Evolutionary conservation across 1,140 invertebrate genomes (phyloP), one percentile per base, ranked within the genome.

Genomic region (Brachionus sp.): DNA sequence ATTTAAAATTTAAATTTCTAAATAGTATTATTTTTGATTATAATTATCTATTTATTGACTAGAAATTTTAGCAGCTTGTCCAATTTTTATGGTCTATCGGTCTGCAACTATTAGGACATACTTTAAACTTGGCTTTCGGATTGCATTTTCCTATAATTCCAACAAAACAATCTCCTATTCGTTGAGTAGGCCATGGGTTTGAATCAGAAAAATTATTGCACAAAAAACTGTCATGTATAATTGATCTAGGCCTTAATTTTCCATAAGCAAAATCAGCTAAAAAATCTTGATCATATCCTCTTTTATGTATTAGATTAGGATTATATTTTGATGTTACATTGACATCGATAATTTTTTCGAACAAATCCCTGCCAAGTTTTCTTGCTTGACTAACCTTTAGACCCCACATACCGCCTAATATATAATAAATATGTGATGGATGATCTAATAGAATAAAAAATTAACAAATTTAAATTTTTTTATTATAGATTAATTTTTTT

Each of bases 321-420:
- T 64, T 37, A 29, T 82, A 82, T 50, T 25, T 50, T 5, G n/a
- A 7, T 44, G 29, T 57, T 6, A 64, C 29, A 50, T 82, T 25
- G 5, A 3, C 2, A 13, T 42, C 16, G 12, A 68, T 57, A 29
- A 82, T 50, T 25, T 37, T 29, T 3, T 42, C 29, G 13, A 16
- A 82, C 16, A 82, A 64, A 23, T 82, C 33, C 1, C 37, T 68
- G 3, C 16, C 25, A 13, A 82, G 1, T 42, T 16, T 7, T 33
- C 77, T 53, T 5, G 33, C 42, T 53, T 64, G 13, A 16, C 37
- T n/a, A 5, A 16, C 10, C 44, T 82, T 82, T 9, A 82, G n/a
- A 12, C 77, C 77, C 77, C 77, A 82, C 33, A 82, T 37, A n/a
- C 77, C 77, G 6, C 53, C 77, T 19, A 82, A 23, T n/a, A 82